Conservation (phyloP, 2,888 invertebrate genomes). For the Cyrtodaria siliqua region DNA sequence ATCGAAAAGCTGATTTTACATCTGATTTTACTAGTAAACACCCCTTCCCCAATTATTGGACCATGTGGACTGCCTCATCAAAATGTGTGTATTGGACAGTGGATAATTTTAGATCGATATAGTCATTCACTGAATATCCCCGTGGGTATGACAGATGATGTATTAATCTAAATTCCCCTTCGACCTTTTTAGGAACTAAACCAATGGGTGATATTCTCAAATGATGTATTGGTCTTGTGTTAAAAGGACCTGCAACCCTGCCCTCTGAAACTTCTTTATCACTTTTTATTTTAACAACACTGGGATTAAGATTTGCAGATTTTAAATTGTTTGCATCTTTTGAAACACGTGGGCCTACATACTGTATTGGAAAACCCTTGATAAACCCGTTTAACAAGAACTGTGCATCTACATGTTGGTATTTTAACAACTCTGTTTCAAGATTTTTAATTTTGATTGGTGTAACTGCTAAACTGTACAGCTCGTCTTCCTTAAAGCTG, state of each 20-base stretch:
- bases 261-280: constrained; percentile 40
- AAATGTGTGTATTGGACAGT: constrained; percentile 46
- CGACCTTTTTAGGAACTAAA: constrained; percentile 41
- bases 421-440: no score
- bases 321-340: no score
- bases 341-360: no score
- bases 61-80: constrained; percentile 45
- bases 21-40: constrained; percentile 12
- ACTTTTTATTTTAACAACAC: no score
- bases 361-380: no score
- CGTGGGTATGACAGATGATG: constrained; percentile 52
- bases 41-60: constrained; percentile 34
- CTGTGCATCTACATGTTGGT: no score
- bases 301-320: no score
- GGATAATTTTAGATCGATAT: constrained; percentile 32
- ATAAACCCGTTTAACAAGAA: no score
- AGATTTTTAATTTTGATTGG: no score
- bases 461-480: no score
- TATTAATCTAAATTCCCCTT: constrained; percentile 39
- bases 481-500: no score
- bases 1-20: constrained; percentile 25
- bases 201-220: constrained; percentile 47
- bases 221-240: constrained; percentile 10
- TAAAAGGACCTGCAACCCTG: constrained; percentile 46
- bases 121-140: constrained; percentile 16